Evolutionary conservation across 2,113 vertebrate species (phyloP), one percentile per base, ranked within the genome.

Genomic region (Malurus alboscapulatus): DNA sequence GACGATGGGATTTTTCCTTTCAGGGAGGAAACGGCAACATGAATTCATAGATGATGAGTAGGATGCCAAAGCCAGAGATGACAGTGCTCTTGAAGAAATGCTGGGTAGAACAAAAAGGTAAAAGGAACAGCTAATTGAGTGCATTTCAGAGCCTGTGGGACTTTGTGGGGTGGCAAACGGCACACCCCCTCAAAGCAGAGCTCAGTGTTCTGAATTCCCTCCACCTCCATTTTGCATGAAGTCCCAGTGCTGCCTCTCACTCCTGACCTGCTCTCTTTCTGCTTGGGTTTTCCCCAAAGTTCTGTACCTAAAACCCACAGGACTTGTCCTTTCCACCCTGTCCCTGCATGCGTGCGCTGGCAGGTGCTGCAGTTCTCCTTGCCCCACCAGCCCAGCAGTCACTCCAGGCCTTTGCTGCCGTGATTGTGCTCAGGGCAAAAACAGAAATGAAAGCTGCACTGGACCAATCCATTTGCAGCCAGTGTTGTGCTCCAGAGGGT

Each of bases 11-110:
- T 92, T 85, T 96, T 95, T 95, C 92, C 75, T 96, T 96, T 80
- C 94, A 96, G 91, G 91, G 75, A 93, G 75, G 94, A 95, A 96
- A 84, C 62, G 50, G 90, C 94, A 94, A 88, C 88, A 94, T 94
- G 91, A 94, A 88, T 95, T 95, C 90, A 50, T 94, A 95, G 88
- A 92, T 94, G 88, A 93, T 92, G 95, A 92, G 92, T 96, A 96
- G 96, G 94, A 95, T 96, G 96, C 94, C 95, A 94, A 96, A 96
- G 90, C 94, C 96, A 96, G 96, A 96, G 93, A 96, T 96, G 95
- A 95, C 94, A 94, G 95, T 94, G 93, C 93, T 96, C 91, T 91
- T 96, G 96, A 96, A 95, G 94, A 96, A 96, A 92, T 95, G 96
- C 90, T 94, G 93, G 91, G 95, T 93, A 96, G 93, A 94, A 83